A percentile compares a stretch with the other conserved stretches of the same genome.
phyloP scores from a whole-genome alignment of 2,113 vertebrate genomes.

The Vulpes lagopus region DNA sequence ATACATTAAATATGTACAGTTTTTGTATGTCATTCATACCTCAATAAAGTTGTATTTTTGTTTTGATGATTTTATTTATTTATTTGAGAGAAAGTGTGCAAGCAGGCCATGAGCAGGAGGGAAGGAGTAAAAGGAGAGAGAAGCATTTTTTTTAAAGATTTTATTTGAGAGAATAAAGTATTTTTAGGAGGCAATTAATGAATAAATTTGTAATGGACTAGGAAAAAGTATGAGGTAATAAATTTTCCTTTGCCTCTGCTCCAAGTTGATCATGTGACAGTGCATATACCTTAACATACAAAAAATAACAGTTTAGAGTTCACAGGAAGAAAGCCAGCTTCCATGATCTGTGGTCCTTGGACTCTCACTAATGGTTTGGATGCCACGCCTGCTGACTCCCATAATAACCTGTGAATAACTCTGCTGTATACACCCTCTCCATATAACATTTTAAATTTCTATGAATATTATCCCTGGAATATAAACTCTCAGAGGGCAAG shows the following conservation, averaged over 20 bases:
- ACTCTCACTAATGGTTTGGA: not conserved
- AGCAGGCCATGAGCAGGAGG: too few relatives aligned
- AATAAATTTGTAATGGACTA: not conserved
- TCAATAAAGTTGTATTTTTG: not conserved
- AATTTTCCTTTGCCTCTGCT: not conserved
- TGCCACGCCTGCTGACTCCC: not conserved
- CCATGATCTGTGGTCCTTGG: not conserved
- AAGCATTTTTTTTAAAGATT: too few relatives aligned
- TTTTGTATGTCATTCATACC: not conserved
- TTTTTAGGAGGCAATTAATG: not conserved
- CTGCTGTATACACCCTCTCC: not conserved
- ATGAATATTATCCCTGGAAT: not conserved
- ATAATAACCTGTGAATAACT: not conserved
- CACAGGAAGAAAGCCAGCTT: not conserved
- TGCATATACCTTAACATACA: not conserved
- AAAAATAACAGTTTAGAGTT: not conserved
- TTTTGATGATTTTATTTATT: too few relatives aligned
- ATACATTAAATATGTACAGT: not conserved
- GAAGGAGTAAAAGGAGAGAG: too few relatives aligned
- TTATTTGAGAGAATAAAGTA: too few relatives aligned
- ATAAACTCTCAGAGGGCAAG: not conserved
- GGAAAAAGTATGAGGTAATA: not conserved
- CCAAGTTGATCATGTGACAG: not conserved
- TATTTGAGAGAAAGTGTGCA: too few relatives aligned
- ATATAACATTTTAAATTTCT: not conserved